Evolutionary conservation across 2,113 vertebrate species (phyloP).

Genomic region (Centropristis striata): DNA sequence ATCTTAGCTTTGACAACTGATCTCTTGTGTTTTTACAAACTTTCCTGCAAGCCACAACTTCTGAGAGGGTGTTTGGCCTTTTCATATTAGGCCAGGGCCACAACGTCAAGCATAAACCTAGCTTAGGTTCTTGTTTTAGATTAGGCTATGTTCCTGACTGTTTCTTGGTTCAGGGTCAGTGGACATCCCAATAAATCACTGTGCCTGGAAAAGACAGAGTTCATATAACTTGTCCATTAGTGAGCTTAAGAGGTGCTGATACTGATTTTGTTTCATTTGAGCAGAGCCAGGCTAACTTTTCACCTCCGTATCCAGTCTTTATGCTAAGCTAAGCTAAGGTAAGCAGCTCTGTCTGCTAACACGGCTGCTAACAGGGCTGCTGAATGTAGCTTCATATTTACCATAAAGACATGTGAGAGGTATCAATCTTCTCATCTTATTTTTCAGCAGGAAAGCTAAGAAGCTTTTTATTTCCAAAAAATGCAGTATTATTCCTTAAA

Average conservation of each 20-base stretch:
- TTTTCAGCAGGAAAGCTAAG: neutral
- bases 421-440: neutral
- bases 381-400: neutral
- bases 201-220: neutral
- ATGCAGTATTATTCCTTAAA: neutral
- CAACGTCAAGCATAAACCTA: too few relatives aligned
- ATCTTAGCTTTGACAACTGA: too few relatives aligned
- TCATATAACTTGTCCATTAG: neutral
- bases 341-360: neutral
- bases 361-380: too few relatives aligned
- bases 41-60: too few relatives aligned
- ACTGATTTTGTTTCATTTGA: neutral
- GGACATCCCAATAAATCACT: neutral
- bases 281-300: neutral
- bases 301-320: neutral
- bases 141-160: neutral
- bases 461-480: neutral
- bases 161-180: neutral
- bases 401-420: too few relatives aligned
- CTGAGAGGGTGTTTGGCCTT: too few relatives aligned
- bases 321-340: neutral
- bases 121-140: too few relatives aligned
- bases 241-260: neutral
- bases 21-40: too few relatives aligned
- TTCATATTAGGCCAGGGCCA: too few relatives aligned